Conservation (phyloP, 2,797 vertebrate species). For the Myiotriccus ornatus region DNA sequence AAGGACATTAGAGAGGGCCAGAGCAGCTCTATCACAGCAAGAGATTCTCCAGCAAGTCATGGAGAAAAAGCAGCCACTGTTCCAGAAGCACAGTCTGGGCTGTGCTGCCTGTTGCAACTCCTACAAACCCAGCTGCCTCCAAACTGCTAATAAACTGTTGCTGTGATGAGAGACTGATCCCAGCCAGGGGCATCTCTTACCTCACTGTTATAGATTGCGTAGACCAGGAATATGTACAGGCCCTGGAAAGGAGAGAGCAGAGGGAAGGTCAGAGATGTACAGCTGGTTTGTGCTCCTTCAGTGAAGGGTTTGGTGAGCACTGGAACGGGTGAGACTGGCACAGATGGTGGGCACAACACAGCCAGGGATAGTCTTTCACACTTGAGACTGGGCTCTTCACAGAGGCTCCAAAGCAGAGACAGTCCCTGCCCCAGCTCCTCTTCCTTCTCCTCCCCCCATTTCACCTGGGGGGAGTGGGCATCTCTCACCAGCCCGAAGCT, state of each 20-base stretch:
- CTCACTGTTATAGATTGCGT: conserved; percentile 89
- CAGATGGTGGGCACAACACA: not conserved
- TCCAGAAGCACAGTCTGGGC: not conserved
- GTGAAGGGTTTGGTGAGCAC: not conserved
- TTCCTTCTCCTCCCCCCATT: not conserved
- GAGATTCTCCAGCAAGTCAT: not conserved
- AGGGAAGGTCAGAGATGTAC: not conserved
- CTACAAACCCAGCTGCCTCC: not conserved
- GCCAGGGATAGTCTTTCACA: not conserved
- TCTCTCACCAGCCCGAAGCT: not conserved
- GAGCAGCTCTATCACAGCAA: not conserved
- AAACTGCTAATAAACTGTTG: fast-evolving
- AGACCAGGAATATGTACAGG: conserved; percentile 92
- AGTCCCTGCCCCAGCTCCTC: not conserved
- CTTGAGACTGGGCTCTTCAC: not conserved
- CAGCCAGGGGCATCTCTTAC: conserved; percentile 60
- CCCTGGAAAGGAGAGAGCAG: conserved; percentile 74
- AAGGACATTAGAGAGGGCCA: not conserved
- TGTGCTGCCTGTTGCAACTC: not conserved
- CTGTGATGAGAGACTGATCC: fast-evolving
- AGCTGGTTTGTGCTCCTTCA: not conserved
- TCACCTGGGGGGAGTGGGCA: no score
- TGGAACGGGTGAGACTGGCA: not conserved
- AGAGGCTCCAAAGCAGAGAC: not conserved
- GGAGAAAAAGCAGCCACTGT: not conserved